Evolutionary conservation across 2,797 vertebrate species (phyloP).

Genomic region (Phrynocephalus vlangalii): DNA sequence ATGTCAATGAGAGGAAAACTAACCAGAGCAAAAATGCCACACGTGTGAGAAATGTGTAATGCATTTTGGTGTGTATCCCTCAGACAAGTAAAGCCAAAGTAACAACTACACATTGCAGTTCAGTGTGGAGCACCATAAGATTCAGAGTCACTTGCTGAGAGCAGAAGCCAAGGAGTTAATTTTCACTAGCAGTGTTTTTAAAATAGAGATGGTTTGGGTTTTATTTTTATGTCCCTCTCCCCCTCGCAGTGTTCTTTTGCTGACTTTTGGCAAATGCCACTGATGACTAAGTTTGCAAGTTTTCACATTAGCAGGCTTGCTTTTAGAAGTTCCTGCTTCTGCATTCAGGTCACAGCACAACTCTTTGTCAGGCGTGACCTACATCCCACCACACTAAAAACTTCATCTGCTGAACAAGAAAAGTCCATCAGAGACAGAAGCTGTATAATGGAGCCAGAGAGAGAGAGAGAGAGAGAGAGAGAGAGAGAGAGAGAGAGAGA

Average conservation of each 20-base stretch:
- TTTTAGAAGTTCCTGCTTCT: conserved; percentile 37
- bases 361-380: conserved; percentile 47
- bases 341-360: conserved; percentile 51
- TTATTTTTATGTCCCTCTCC: neutral
- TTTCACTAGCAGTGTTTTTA: conserved; percentile 4
- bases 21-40: neutral
- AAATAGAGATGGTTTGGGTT: neutral
- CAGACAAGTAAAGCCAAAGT: neutral
- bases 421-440: conserved; percentile 46
- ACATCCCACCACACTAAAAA: conserved; percentile 48
- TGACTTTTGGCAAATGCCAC: conserved; percentile 33
- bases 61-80: neutral
- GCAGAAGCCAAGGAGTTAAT: conserved; percentile 5
- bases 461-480: neutral
- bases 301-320: conserved; percentile 34
- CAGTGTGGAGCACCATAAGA: neutral
- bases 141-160: neutral
- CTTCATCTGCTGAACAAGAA: conserved; percentile 41
- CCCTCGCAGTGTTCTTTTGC: conserved; percentile 5
- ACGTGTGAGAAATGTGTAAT: neutral
- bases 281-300: conserved; percentile 20
- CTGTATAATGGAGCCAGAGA: conserved; percentile 13
- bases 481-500: too few species aligned
- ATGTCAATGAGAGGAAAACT: neutral
- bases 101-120: neutral